Base-by-base conservation (phyloP, 2,888 invertebrate genomes). In the Stramonita haemastoma region DNA sequence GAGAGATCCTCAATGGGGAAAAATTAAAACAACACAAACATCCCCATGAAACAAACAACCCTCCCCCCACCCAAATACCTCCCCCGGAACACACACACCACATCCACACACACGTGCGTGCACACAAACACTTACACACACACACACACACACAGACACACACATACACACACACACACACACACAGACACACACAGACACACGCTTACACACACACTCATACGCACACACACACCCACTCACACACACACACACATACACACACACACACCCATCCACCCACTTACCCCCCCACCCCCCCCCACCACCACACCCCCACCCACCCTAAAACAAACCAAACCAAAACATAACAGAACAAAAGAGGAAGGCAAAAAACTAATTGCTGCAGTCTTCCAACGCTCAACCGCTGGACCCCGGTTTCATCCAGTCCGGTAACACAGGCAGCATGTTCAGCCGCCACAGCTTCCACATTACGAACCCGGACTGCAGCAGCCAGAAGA, bases 371-470 rank as follows among this genome's bases (percentile, higher is more conserved):
- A 17, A 83, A 13, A 83, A 5, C 46, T 5, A 46, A 17, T 5
- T 34, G 36, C 22, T 32, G 5, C n/a, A 22, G n/a, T 5, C 73
- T 4, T n/a, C 26, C 73, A n/a, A 0, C 22, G 6, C 46, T 83
- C 81, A 84, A 15, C 73, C 85, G 34, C 87, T 90, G 70, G 85
- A 86, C 34, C 90, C 89, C 1, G 87, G 85, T 73, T 91, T 91
- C 32, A 91, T 70, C 86, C 90, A 89, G 60, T 90, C 90, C 4
- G 91, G 91, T 0, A 90, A n/a, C 26, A 90, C 90, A 32, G 91
- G 91, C 84, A 92, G 60, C 91, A 92, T 91, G 73, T 91, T 91
- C 32, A 92, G 89, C 79, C 92, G 60, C 92, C 92, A 92, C 34
- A 92, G 79, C 60, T 92, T 92, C 92, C 92, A 92, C 46, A 90